Conservation (phyloP, 2,113 vertebrate species). For the Anolis carolinensis region DNA sequence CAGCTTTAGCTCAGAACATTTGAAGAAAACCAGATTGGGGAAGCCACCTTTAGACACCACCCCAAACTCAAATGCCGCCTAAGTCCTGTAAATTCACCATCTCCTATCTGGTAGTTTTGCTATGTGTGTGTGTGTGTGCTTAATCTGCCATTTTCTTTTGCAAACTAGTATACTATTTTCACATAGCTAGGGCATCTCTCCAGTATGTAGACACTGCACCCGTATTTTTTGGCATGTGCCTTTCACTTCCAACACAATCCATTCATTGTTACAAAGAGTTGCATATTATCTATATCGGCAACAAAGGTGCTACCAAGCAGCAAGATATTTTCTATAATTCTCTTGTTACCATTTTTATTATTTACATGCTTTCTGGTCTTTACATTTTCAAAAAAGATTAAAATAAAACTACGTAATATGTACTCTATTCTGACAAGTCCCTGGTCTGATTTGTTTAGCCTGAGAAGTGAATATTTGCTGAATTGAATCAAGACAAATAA, state of each 20-base stretch:
- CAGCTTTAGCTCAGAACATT: not conserved
- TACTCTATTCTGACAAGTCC: conserved; percentile 44
- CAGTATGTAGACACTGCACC: not conserved
- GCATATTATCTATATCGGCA: not conserved
- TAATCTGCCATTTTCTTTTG: not conserved
- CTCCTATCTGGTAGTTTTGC: no score
- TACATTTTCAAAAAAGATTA: conserved; percentile 52
- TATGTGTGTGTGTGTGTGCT: not conserved
- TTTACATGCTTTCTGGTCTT: conserved; percentile 18
- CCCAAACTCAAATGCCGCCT: not conserved
- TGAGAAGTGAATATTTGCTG: conserved; percentile 34
- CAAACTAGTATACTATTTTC: not conserved
- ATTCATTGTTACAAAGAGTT: not conserved
- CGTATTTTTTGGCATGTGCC: not conserved
- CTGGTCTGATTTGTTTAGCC: conserved; percentile 45
- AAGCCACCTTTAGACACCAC: not conserved
- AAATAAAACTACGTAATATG: conserved; percentile 44
- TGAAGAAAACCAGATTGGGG: not conserved
- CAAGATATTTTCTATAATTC: not conserved
- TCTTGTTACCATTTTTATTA: conserved; percentile 5
- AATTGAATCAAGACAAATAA: not conserved
- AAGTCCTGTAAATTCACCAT: not conserved
- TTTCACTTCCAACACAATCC: not conserved
- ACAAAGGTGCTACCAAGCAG: not conserved
- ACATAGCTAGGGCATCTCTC: no score